phyloP scores from a whole-genome alignment of 2,888 invertebrate species.

The Drosophila phalerata region DNA sequence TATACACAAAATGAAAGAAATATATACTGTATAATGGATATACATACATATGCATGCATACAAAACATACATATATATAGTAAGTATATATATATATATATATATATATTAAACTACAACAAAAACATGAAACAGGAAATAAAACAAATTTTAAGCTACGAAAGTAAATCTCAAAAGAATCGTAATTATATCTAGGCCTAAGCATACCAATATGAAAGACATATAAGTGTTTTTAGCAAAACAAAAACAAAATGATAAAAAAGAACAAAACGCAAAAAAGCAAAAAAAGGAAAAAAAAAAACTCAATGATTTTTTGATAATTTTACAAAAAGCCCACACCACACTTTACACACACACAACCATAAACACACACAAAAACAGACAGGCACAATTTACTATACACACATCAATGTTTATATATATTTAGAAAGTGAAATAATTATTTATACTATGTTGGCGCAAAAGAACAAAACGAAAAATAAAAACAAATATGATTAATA shows the following conservation, averaged over 20 bases:
- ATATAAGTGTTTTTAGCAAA: conserved; percentile 74
- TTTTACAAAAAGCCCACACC: conserved; percentile 73
- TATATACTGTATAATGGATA: conserved; percentile 49
- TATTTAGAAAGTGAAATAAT: conserved; percentile 77
- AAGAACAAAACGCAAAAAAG: conserved; percentile 41
- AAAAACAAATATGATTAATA: conserved; percentile 50
- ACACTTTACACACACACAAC: conserved; percentile 36
- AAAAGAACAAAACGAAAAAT: conserved; percentile 64
- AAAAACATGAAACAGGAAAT: conserved; percentile 79
- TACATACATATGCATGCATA: conserved; percentile 31
- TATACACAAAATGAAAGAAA: conserved; percentile 33
- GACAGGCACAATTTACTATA: conserved; percentile 64
- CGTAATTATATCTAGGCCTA: conserved; percentile 77
- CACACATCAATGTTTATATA: conserved; percentile 77
- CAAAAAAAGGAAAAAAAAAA: too few relatives aligned
- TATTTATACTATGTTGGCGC: conserved; percentile 76
- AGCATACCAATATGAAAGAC: conserved; percentile 74
- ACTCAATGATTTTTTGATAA: conserved; percentile 79
- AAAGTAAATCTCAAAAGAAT: conserved; percentile 77
- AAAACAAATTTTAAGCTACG: conserved; percentile 80
- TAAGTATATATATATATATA: conserved; percentile 43
- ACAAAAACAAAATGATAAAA: conserved; percentile 54
- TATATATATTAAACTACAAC: conserved; percentile 68
- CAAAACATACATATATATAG: conserved; percentile 15
- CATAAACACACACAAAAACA: conserved; percentile 47